Evolutionary conservation across 2,113 vertebrate species (phyloP), one percentile per base, ranked within the genome.

Genomic region (Centropus bengalensis): DNA sequence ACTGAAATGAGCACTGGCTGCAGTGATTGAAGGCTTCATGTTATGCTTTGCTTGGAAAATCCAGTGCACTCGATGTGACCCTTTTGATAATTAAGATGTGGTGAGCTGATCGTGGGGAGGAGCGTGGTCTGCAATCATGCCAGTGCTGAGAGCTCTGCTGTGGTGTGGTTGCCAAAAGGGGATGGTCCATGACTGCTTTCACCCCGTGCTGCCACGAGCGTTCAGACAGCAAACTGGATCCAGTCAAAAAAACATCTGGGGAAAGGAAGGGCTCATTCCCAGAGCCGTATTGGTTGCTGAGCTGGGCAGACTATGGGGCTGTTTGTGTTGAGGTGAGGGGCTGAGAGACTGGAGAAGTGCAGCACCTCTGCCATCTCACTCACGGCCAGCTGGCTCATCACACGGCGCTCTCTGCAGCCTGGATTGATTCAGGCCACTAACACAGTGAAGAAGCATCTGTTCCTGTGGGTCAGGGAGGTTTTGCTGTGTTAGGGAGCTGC

Each of bases 251-350:
- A 49, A 38, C 47, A 10, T 23, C 47, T 0, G 5, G 17, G 32
- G 56, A 55, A 33, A 63, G 58, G 82, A 68, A 59, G 0, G 7
- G 60, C 36, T 69, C 3, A 2, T 14, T 83, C 51, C 32, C 36
- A 55, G 27, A 60, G 89, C 68, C 2, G 0, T 18, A 32, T 8
- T 0, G 8, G 28, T 23, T 0, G 0, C 62, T 32, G n/a, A 30
- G 60, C 27, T 27, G 32, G 2, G 71, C 63, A 83, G 12, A 62
- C 8, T 0, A 18, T 8, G 52, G 0, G 9, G 33, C 2, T 58
- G 26, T 9, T 44, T 38, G 64, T 40, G 69, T 59, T 60, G 64
- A 56, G 33, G 33, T 2, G 5, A 52, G 26, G 33, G 68, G 28
- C 44, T 2, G 4, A 71, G 68, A 68, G 49, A 26, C 45, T 5